These are phyloP conservation scores for Amblyraja radiata DNA, from an alignment of 2,797 vertebrate species.

Conservation along the genomic window DNA sequence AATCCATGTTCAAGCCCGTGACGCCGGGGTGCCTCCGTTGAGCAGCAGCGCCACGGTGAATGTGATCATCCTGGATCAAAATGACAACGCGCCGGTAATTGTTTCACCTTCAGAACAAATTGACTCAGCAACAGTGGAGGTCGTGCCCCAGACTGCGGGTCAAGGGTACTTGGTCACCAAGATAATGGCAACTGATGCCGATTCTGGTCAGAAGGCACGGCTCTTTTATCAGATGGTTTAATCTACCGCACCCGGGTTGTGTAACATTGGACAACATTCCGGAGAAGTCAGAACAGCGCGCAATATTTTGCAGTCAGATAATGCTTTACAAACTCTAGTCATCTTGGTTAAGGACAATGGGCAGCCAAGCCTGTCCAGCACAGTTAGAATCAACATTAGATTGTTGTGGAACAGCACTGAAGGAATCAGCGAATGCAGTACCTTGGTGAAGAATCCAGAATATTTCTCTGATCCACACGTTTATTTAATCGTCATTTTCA, in stretches of 20 bases:
- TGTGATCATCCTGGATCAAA: conserved; percentile 56
- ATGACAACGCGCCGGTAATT: conserved; percentile 55
- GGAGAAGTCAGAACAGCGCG: conserved; percentile 51
- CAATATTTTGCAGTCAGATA: conserved; percentile 50
- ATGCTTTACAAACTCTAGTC: conserved; percentile 48
- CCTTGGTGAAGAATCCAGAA: not conserved
- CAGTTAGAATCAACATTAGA: conserved; percentile 20
- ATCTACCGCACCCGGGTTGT: conserved; percentile 50
- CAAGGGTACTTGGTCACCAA: conserved; percentile 43
- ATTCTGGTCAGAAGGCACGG: conserved; percentile 58
- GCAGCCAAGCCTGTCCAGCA: conserved; percentile 50
- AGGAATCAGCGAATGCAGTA: not conserved
- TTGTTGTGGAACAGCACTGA: not conserved
- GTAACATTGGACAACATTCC: conserved; percentile 48
- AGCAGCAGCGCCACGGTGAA: conserved; percentile 56
- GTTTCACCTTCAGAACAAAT: conserved; percentile 47
- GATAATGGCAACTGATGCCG: conserved; percentile 52
- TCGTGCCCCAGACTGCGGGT: conserved; percentile 43
- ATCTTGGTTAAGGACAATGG: conserved; percentile 53
- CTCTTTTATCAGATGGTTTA: conserved; percentile 54
- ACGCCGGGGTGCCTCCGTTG: conserved; percentile 54
- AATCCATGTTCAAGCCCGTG: conserved; percentile 46
- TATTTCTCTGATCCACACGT: conserved; percentile 51
- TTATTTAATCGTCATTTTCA: conserved; percentile 54
- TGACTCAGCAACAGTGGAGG: not conserved